Evolutionary conservation across 2,113 vertebrate genomes (phyloP), one percentile per base, ranked within the genome.

Genomic region (Aspiorhynchus laticeps): DNA sequence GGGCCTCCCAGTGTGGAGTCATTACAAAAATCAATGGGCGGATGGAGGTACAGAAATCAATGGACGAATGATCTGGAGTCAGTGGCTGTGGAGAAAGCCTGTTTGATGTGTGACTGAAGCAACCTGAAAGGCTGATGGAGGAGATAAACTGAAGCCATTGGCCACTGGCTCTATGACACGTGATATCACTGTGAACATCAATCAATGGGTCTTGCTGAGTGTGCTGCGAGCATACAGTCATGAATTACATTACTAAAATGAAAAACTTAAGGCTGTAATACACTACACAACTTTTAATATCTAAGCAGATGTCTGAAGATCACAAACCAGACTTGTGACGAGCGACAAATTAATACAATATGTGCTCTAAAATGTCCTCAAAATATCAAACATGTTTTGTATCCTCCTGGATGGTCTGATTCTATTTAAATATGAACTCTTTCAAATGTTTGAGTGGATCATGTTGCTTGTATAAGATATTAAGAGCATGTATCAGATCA

Each of bases 11-110:
- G 46, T 67, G 56, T 85, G 81, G 48, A 88, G 77, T 85, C 75
- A 85, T 77, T 84, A 78, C 67, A 83, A 38, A 86, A 85, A 88
- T 87, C 89, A 86, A 83, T 83, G 59, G 76, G 59, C 11, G 12
- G 38, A 74, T 80, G 8, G 38, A 43, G 53, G 83, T 74, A 38
- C 31, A 59, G 69, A 59, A 56, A 84, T 84, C 67, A 74, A 78
- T 80, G 46, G 38, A 14, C 8, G 31, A 43, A 73, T 71, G 78
- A 43, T 84, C 67, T 43, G 9, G 14, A 77, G 74, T 53, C 74
- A 61, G 69, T 7, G 24, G 63, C 24, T 51, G 56, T 67, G 80
- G n/a, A 82, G 38, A 46, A 67, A 80, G 38, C n/a, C 61, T n/a
- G 43, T 69, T 46, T 56, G 69, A 74, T 76, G 71, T 74, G 26